A percentile compares a stretch with the other conserved stretches of the same genome.
Evolutionary conservation across 1,140 invertebrate species (phyloP).

Genomic region (Heliconius himera): DNA sequence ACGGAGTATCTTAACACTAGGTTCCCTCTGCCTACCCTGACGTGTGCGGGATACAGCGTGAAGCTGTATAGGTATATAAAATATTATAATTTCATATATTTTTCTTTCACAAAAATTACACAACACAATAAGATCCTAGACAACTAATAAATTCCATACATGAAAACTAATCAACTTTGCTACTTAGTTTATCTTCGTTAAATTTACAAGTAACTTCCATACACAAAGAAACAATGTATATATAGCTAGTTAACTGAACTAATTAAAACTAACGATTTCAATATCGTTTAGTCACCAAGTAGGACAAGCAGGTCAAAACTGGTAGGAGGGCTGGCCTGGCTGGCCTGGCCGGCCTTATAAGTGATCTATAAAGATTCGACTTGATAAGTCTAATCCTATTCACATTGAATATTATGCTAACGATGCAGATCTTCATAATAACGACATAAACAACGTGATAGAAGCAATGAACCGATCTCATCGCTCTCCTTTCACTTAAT

Average conservation of each 20-base stretch:
- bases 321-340: not conserved
- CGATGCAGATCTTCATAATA: conserved; percentile 43
- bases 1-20: no score
- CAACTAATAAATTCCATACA: no score
- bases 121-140: no score
- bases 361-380: conserved; percentile 31
- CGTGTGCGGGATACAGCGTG: no score
- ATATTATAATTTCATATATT: no score
- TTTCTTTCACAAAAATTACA: no score
- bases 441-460: conserved; percentile 37
- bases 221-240: not conserved
- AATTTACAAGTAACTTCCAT: not conserved
- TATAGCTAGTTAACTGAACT: not conserved
- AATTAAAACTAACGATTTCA: not conserved
- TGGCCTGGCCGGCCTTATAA: conserved; percentile 24
- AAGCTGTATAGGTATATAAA: no score
- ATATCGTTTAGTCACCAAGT: not conserved
- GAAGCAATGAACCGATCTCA: conserved; percentile 34
- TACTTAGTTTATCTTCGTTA: no score
- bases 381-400: conserved; percentile 30
- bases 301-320: not conserved
- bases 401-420: conserved; percentile 40
- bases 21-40: no score
- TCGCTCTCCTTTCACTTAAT: conserved; percentile 33
- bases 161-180: no score